Evolutionary conservation across 2,797 vertebrate genomes (phyloP), one percentile per base, ranked within the genome.

Genomic region (Setipinna tenuifilis): DNA sequence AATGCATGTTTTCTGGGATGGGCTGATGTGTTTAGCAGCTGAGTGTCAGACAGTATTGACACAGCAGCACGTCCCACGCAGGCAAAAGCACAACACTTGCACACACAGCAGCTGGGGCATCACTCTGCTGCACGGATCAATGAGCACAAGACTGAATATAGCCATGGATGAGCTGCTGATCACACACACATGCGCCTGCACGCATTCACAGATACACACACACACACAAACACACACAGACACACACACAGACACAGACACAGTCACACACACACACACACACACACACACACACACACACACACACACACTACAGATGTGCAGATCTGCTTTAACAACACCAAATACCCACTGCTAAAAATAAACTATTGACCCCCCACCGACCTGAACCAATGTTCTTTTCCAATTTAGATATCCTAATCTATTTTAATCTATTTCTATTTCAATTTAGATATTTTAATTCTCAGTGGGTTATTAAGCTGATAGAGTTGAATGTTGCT

Each of bases 141-240:
- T 78, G 71, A n/a, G 9, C 5, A 9, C 17, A 44, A 78, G 35
- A 78, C 71, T 78, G 71, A 44, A 35, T 21, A 44, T 35, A 41
- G 35, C 71, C 71, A 75, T 75, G 28, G 14, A 14, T 68, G 62
- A 3, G 3, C 68, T 31, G 17, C 71, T 7, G 68, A 35, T 71
- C 31, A 41, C 23, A 68, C 23, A 68, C 25, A 4, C 23, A 28
- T 21, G 7, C 25, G 19, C 58, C 0, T 11, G 1, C 58, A 59
- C 58, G 21, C 17, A n/a, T 1, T 11, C 6, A 19, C 57, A 58
- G 0, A 58, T 12, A 58, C 57, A 58, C 12, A 58, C 57, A 14
- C 57, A 58, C 57, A 17, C 57, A 58, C 57, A 58, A 7, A 58
- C 57, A 58, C 35, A 85, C 57, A 86, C n/a, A 71, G 25, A 68